phyloP scores from a whole-genome alignment of 2,113 vertebrate genomes.

The Typhlomys cinereus region DNA sequence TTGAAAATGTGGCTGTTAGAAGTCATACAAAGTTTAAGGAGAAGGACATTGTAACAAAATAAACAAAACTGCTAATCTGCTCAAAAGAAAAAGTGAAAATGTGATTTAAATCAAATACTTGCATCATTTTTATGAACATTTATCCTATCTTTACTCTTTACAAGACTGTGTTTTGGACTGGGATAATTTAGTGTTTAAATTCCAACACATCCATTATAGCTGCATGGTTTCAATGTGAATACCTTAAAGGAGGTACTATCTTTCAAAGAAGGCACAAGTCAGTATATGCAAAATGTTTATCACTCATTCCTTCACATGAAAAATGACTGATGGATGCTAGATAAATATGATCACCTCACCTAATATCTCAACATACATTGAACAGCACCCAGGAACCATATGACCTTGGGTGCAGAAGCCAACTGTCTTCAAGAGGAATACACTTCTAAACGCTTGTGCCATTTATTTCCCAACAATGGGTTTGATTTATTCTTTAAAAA shows the following conservation, averaged over 20 bases:
- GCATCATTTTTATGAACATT: background rate
- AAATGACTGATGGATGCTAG: background rate
- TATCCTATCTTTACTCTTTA: background rate
- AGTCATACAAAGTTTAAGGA: background rate
- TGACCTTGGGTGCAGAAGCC: background rate
- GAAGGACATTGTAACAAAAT: no score
- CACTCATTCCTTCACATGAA: background rate
- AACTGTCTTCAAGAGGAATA: background rate
- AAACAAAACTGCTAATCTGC: background rate
- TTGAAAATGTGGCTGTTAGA: background rate
- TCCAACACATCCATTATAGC: background rate
- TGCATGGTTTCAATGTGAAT: background rate
- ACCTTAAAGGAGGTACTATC: background rate
- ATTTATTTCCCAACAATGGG: background rate
- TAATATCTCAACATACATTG: background rate
- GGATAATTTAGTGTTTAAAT: no score
- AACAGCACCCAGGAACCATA: background rate
- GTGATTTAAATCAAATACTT: background rate
- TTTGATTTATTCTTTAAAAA: background rate
- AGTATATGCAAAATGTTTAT: background rate
- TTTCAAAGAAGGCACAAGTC: background rate
- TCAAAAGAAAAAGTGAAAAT: background rate
- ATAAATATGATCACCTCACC: background rate
- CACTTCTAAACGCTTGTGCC: background rate
- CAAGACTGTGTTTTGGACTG: background rate